Evolutionary conservation across 1,140 invertebrate species (phyloP).

Genomic region (Neodiprion pinetum): DNA sequence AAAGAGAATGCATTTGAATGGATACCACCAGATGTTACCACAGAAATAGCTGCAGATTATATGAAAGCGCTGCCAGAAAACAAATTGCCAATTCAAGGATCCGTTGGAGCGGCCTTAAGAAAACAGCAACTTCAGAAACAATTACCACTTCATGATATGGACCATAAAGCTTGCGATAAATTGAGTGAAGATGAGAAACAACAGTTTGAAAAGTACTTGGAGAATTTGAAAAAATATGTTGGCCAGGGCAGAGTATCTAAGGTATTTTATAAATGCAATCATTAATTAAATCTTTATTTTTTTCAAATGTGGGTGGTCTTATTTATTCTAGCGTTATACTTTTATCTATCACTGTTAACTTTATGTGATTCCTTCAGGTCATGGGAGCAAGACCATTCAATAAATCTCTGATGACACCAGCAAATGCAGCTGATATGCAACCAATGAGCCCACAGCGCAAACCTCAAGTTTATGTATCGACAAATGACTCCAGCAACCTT

Average conservation of each 20-base stretch:
- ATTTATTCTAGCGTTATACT: background rate
- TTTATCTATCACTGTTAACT: constrained; percentile 3
- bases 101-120: constrained; percentile 73
- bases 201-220: constrained; percentile 63
- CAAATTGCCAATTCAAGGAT: constrained; percentile 78
- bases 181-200: constrained; percentile 69
- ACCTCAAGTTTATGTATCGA: constrained; percentile 16
- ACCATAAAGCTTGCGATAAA: constrained; percentile 67
- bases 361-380: constrained; percentile 36
- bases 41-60: constrained; percentile 69
- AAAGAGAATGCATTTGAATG: constrained; percentile 63
- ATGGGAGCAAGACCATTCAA: constrained; percentile 45
- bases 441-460: constrained; percentile 42
- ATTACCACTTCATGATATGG: constrained; percentile 81
- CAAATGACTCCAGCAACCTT: constrained; percentile 36
- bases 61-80: constrained; percentile 76
- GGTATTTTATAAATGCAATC: constrained; percentile 32
- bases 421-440: constrained; percentile 51
- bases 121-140: constrained; percentile 81
- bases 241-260: constrained; percentile 63
- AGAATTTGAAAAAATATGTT: constrained; percentile 63
- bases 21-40: constrained; percentile 62
- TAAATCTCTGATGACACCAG: constrained; percentile 45
- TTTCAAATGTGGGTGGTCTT: background rate
- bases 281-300: constrained; percentile 13